A percentile compares a stretch with the other conserved stretches of the same genome.
Evolutionary conservation across 1,140 invertebrate genomes (phyloP).

Genomic region (Lutraria rhynchaena): DNA sequence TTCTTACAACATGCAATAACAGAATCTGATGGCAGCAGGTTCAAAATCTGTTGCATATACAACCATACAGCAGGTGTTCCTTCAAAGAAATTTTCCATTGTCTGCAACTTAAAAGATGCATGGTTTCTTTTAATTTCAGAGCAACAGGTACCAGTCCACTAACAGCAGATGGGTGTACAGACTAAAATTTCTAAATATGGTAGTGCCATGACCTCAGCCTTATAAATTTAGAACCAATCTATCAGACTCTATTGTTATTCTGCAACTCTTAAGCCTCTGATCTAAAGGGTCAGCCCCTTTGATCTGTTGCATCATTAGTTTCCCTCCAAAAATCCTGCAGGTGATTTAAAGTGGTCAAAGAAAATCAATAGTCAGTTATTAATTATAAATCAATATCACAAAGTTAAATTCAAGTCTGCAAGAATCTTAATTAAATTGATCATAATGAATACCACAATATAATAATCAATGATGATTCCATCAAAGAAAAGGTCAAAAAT

Average conservation of each 20-base stretch:
- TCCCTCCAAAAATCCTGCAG: constrained; percentile 52
- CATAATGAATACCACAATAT: no score
- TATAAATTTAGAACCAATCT: constrained; percentile 45
- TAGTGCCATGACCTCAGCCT: constrained; percentile 15
- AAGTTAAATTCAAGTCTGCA: not conserved
- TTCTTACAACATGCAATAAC: no score
- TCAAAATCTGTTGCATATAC: no score
- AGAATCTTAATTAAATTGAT: no score
- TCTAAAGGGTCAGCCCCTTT: constrained; percentile 20
- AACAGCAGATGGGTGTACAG: constrained; percentile 43
- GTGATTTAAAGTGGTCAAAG: constrained; percentile 42
- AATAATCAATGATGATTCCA: no score
- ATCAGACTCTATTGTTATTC: constrained; percentile 24
- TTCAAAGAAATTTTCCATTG: no score
- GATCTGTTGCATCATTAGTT: constrained; percentile 47
- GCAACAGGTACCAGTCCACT: constrained; percentile 51
- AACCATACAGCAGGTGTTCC: no score
- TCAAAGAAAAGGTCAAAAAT: no score
- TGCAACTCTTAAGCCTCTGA: constrained; percentile 4
- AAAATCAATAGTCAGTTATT: constrained; percentile 30
- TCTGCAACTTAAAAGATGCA: no score
- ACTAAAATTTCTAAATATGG: constrained; percentile 26
- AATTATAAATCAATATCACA: constrained; percentile 13
- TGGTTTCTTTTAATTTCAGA: constrained; percentile 8
- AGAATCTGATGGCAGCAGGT: no score